phyloP scores from a whole-genome alignment of 1,140 invertebrate species.

The Conopomorpha cramerella region DNA sequence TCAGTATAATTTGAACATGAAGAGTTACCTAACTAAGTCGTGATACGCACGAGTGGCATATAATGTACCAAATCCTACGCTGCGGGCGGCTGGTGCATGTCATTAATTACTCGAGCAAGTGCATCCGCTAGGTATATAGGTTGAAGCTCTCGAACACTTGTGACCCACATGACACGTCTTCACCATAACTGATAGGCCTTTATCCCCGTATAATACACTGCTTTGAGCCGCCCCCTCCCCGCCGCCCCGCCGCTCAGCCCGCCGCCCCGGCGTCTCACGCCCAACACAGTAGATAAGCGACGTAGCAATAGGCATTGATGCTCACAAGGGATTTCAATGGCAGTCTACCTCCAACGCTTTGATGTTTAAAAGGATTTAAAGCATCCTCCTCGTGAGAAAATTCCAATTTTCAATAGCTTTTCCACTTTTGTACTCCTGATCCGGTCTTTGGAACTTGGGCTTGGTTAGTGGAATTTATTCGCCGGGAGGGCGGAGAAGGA shows the following conservation, averaged over 20 bases:
- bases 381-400: constrained; percentile 26
- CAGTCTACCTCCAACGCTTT: constrained; percentile 43
- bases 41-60: no score
- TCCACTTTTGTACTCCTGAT: no score
- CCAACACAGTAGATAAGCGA: constrained; percentile 45
- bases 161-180: constrained; percentile 1
- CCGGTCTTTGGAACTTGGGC: no score
- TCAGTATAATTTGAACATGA: no score
- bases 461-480: no score
- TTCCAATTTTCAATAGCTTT: constrained; percentile 13
- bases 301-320: constrained; percentile 54
- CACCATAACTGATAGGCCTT: constrained; percentile 9
- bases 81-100: no score
- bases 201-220: constrained; percentile 25
- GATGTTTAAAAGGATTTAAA: constrained; percentile 44
- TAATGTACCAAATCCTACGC: no score
- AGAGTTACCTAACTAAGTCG: no score
- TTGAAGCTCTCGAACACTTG: no score
- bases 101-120: no score
- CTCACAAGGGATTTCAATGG: constrained; percentile 48
- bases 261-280: constrained; percentile 10
- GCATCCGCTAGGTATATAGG: no score
- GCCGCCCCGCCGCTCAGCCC: constrained; percentile 6
- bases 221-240: constrained; percentile 15
- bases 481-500: no score